These are phyloP conservation scores for Taeniopygia guttata DNA, from an alignment of 2,797 vertebrate species.

Conservation along the genomic window DNA sequence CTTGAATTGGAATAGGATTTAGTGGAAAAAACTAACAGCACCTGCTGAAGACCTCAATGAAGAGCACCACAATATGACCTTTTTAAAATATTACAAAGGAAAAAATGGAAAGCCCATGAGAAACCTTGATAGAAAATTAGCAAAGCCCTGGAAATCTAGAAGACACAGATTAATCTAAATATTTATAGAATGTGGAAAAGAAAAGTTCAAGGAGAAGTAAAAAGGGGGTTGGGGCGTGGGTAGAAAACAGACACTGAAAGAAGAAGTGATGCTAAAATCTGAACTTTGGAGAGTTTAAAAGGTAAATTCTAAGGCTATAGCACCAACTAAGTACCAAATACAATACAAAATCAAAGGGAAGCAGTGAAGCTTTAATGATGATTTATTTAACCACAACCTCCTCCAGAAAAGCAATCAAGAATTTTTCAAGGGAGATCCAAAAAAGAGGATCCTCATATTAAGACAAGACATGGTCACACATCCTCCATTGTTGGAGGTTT, in stretches of 20 bases:
- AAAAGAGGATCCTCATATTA: neutral
- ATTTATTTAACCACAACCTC: neutral
- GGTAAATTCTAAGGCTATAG: neutral
- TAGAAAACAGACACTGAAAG: neutral
- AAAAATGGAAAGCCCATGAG: neutral
- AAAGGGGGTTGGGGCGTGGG: rapidly evolving
- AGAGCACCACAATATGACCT: neutral
- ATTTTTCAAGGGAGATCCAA: neutral
- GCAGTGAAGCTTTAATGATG: neutral
- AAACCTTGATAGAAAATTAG: neutral
- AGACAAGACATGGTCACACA: neutral
- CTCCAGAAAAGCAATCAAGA: neutral
- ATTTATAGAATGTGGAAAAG: neutral
- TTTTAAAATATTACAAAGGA: neutral
- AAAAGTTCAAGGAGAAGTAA: neutral
- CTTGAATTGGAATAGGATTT: neutral
- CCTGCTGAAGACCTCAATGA: neutral
- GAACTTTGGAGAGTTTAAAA: neutral
- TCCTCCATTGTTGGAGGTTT: neutral
- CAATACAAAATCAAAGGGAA: neutral
- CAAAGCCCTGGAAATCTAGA: neutral
- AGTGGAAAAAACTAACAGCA: neutral
- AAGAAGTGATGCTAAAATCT: neutral
- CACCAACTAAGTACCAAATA: neutral
- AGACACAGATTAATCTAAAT: neutral